phyloP scores from a whole-genome alignment of 2,113 vertebrate species.

The Neodon shergylaensis region DNA sequence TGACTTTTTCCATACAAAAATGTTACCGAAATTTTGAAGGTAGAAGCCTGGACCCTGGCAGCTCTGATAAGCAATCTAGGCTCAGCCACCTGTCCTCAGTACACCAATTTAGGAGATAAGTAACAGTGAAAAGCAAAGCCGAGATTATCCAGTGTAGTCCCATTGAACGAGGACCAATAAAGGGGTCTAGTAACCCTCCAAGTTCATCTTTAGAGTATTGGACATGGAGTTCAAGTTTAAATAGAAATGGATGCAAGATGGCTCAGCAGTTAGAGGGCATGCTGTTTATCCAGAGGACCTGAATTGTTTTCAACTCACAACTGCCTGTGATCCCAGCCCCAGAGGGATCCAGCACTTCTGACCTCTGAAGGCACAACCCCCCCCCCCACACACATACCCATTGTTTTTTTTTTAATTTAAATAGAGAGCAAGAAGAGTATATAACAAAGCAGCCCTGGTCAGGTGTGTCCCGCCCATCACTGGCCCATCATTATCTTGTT shows the following conservation, averaged over 20 bases:
- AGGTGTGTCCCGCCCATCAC: neutral
- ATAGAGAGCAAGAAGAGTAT: neutral
- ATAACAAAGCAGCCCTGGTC: neutral
- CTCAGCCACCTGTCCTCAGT: neutral
- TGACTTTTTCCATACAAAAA: neutral
- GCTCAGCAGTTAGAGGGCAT: neutral
- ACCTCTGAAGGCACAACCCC: neutral
- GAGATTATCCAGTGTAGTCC: neutral
- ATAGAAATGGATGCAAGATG: neutral
- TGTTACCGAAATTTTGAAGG: neutral
- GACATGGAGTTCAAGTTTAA: neutral
- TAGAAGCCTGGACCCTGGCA: neutral
- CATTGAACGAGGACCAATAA: too few relatives aligned
- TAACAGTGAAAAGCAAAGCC: neutral
- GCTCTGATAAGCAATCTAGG: neutral
- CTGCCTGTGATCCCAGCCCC: neutral
- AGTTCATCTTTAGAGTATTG: neutral
- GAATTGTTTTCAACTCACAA: neutral
- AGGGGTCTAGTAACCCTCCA: neutral
- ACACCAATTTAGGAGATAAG: neutral
- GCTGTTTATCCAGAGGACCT: neutral
- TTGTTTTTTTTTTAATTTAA: neutral
- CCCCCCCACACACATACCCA: neutral
- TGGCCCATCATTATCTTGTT: neutral
- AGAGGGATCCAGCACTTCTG: neutral